phyloP scores from a whole-genome alignment of 2,888 invertebrate species.

The Alitta virens region DNA sequence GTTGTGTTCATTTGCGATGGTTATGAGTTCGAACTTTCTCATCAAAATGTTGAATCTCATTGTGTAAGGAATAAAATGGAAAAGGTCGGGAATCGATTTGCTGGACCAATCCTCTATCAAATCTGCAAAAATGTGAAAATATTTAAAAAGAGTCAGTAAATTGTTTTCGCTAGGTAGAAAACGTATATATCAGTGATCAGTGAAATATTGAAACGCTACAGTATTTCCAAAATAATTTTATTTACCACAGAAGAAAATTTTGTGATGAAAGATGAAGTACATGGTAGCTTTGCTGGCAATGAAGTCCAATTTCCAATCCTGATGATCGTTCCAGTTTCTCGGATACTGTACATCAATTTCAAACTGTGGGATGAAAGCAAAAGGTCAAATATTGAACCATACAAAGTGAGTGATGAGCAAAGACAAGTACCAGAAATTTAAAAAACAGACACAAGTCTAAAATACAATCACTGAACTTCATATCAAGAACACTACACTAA shows the following conservation, averaged over 20 bases:
- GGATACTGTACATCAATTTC: slow-evolving; percentile 86
- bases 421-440: too few species aligned
- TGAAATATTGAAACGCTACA: too few species aligned
- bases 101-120: slow-evolving; percentile 91
- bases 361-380: slow-evolving; percentile 62
- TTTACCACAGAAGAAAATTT: slow-evolving; percentile 84
- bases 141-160: background rate
- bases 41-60: slow-evolving; percentile 88
- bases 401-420: too few species aligned
- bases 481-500: too few species aligned
- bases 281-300: slow-evolving; percentile 93
- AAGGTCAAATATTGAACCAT: too few species aligned
- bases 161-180: too few species aligned
- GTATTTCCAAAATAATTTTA: too few species aligned
- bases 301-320: slow-evolving; percentile 87
- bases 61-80: slow-evolving; percentile 94
- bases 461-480: too few species aligned
- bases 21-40: slow-evolving; percentile 92
- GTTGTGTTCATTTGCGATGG: slow-evolving; percentile 92
- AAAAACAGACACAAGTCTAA: too few species aligned
- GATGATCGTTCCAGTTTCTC: slow-evolving; percentile 91
- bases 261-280: slow-evolving; percentile 89
- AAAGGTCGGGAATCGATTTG: slow-evolving; percentile 73
- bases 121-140: slow-evolving; percentile 61
- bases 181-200: too few species aligned